Evolutionary conservation across 2,888 invertebrate species (phyloP), one percentile per base, ranked within the genome.

Genomic region (Ophion ellenae): DNA sequence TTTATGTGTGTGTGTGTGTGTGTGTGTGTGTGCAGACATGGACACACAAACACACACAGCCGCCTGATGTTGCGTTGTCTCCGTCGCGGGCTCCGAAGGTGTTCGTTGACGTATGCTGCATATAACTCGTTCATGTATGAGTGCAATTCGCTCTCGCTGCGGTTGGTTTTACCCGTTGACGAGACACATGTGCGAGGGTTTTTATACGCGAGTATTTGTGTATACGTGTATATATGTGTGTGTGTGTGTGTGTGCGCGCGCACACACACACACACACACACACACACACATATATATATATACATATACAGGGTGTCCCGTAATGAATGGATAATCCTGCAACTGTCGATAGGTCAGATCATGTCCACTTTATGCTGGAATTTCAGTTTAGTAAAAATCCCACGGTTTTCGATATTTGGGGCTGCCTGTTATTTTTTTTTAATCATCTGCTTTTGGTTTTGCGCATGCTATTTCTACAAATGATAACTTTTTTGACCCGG

Each of bases 101-200:
- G 40, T 76, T 9, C 47, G 75, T 32, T 40, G 28, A n/a, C 10
- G 11, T 47, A 53, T 20, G 63, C 47, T 36, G 63, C 47, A 53
- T 10, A 47, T 24, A 63, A 63, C 75, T 20, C 70, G n/a, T 67
- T 28, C 20, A 70, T 20, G 32, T 66, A 40, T 71, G 14, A 64
- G 75, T 75, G 75, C 75, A 75, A 75, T n/a, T 64, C 53, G 66
- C 24, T 74, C 76, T 64, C 63, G 28, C 76, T 24, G 45, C 69
- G 47, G n/a, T 63, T 66, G 53, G 36, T 36, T 53, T 76, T 76
- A 53, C 76, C 53, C 66, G 64, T 53, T 66, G 32, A 76, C 76
- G 64, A 53, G 45, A 53, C 47, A 47, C 53, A 53, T 67, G 63
- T 32, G 76, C 20, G 53, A 66, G 66, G 53, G 36, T 76, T 74